Percentiles rank a stretch among this genome's conserved stretches.
Conservation (phyloP, 2,113 vertebrate species). For the Condylura cristata region DNA sequence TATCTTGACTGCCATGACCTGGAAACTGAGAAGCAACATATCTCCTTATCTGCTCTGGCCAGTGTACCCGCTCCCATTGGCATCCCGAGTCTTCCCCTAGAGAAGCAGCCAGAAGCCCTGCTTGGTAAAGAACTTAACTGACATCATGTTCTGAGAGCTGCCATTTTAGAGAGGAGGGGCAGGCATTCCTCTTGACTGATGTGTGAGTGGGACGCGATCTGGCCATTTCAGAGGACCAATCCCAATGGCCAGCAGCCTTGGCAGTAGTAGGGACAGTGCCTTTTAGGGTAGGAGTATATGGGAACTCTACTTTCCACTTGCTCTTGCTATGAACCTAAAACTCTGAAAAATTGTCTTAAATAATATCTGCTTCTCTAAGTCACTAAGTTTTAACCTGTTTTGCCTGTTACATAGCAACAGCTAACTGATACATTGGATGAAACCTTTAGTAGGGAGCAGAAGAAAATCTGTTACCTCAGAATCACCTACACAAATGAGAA, state of each 20-base stretch:
- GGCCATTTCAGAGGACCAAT: no score
- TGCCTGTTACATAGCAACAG: not conserved
- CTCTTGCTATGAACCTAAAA: conserved; percentile 27
- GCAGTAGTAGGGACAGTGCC: not conserved
- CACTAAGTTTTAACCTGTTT: not conserved
- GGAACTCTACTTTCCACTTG: not conserved
- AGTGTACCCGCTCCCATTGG: not conserved
- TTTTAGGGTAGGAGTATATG: no score
- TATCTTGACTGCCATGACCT: not conserved
- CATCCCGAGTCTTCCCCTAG: not conserved
- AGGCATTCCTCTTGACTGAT: no score
- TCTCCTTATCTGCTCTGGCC: not conserved
- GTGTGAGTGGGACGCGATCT: no score
- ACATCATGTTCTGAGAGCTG: no score
- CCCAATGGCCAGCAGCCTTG: no score
- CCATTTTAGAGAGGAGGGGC: no score
- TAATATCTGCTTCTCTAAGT: not conserved
- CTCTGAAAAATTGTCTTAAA: not conserved
- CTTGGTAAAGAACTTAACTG: no score
- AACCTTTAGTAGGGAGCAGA: not conserved
- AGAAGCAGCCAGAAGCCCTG: not conserved
- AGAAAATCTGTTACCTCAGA: not conserved
- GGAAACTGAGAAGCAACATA: not conserved
- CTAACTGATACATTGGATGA: not conserved
- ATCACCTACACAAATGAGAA: conserved; percentile 19